Evolutionary conservation across 2,797 vertebrate genomes (phyloP).

Genomic region (Fringilla coelebs): DNA sequence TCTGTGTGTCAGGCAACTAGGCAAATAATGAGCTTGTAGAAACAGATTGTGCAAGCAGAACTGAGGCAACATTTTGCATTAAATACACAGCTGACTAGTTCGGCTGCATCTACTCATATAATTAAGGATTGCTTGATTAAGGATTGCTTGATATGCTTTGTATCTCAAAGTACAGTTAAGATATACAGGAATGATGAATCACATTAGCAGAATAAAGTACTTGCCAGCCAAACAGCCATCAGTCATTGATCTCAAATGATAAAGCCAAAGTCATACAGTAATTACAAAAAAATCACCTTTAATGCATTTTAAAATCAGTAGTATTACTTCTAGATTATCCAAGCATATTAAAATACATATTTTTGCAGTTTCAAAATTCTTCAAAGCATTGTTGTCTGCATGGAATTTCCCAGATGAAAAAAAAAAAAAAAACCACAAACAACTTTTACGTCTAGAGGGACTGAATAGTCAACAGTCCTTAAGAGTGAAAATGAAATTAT

Average conservation of each 20-base stretch:
- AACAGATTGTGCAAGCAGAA: slow-evolving; percentile 33
- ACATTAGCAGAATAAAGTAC: neutral
- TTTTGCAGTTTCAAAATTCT: neutral
- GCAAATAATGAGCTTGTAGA: neutral
- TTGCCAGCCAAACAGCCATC: neutral
- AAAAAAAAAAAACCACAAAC: neutral
- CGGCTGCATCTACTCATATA: neutral
- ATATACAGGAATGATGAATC: neutral
- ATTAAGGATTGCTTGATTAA: slow-evolving; percentile 34
- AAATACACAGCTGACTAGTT: slow-evolving; percentile 32
- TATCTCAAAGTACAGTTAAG: slow-evolving; percentile 16
- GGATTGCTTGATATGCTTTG: neutral
- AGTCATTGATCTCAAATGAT: neutral
- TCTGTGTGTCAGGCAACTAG: neutral
- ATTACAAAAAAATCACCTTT: neutral
- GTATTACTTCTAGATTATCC: neutral
- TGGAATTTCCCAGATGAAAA: neutral
- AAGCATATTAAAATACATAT: neutral
- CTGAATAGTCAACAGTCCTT: neutral
- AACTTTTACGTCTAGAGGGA: neutral
- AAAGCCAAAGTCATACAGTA: neutral
- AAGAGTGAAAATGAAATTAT: neutral
- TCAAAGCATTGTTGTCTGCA: neutral
- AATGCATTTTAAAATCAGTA: neutral
- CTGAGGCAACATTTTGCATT: slow-evolving; percentile 21